Evolutionary conservation across 2,888 invertebrate genomes (phyloP).

Genomic region (Amblyteles armatorius): DNA sequence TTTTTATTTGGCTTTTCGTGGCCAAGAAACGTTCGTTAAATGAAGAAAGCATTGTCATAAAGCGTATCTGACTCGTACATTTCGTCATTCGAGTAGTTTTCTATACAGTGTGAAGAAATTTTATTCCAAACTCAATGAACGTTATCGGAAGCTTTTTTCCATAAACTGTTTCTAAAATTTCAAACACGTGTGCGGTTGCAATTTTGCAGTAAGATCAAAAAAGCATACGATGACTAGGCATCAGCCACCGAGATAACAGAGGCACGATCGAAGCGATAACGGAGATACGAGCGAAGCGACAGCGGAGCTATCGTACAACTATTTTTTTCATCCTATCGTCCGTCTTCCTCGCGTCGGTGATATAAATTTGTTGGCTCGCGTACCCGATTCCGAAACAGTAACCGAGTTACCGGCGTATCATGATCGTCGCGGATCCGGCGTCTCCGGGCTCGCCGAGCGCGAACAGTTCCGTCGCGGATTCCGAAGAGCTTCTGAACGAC

Average conservation of each 20-base stretch:
- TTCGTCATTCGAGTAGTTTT: too few relatives aligned
- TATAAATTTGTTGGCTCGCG: background rate
- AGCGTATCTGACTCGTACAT: too few relatives aligned
- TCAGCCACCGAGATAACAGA: background rate
- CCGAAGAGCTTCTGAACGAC: conserved; percentile 60
- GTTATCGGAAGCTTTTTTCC: too few relatives aligned
- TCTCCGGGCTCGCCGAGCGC: background rate
- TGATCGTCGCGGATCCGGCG: background rate
- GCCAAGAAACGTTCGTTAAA: too few relatives aligned
- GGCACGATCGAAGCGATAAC: background rate
- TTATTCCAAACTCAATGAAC: too few relatives aligned
- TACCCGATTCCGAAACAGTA: background rate
- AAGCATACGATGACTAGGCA: background rate
- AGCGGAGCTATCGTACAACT: background rate
- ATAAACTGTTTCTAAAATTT: too few relatives aligned
- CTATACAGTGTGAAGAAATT: too few relatives aligned
- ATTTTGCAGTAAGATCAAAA: background rate
- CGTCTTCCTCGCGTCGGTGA: background rate
- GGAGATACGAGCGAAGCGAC: background rate
- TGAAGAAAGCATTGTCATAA: too few relatives aligned
- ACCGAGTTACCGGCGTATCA: background rate
- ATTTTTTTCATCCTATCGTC: background rate
- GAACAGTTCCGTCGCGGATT: background rate
- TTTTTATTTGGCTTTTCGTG: background rate
- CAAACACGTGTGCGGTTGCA: too few relatives aligned